Conservation (phyloP, 2,888 invertebrate species). For the Stramonita haemastoma region DNA sequence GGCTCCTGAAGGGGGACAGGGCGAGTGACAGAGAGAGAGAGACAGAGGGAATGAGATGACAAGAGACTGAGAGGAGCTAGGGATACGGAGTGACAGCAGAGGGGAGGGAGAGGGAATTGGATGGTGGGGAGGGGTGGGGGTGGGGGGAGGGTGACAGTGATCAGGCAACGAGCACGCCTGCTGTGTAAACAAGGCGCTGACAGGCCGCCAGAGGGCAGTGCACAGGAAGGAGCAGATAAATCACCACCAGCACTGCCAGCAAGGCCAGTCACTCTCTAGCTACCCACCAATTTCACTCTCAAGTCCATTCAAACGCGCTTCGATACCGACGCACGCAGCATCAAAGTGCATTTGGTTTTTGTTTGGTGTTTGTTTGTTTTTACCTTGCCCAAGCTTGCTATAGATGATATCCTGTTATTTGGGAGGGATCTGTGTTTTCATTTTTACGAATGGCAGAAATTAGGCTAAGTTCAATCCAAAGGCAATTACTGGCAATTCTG, state of each 20-base stretch:
- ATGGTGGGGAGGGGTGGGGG: neutral
- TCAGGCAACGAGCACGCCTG: conserved; percentile 34
- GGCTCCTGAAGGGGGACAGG: too few species aligned
- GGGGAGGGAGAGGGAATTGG: neutral
- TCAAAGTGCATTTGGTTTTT: neutral
- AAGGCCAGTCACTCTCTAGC: conserved; percentile 19
- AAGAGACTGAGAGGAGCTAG: too few species aligned
- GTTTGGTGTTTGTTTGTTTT: neutral
- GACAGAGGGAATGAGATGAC: too few species aligned
- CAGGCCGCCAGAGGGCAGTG: conserved; percentile 30
- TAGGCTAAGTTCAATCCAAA: too few species aligned
- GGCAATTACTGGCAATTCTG: too few species aligned
- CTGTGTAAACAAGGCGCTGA: conserved; percentile 36
- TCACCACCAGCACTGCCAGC: conserved; percentile 13
- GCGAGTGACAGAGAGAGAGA: too few species aligned
- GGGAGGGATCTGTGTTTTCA: too few species aligned
- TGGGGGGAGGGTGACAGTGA: neutral
- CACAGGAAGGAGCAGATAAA: conserved; percentile 31
- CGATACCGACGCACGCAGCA: neutral
- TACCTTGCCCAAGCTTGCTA: neutral
- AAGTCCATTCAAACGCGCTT: neutral
- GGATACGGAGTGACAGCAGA: too few species aligned
- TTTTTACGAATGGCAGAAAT: too few species aligned
- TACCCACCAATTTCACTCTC: neutral
- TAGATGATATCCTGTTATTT: too few species aligned